A percentile compares a stretch with the other conserved stretches of the same genome.
phyloP scores from a whole-genome alignment of 2,797 vertebrate genomes.

The Galagoides demidoff region DNA sequence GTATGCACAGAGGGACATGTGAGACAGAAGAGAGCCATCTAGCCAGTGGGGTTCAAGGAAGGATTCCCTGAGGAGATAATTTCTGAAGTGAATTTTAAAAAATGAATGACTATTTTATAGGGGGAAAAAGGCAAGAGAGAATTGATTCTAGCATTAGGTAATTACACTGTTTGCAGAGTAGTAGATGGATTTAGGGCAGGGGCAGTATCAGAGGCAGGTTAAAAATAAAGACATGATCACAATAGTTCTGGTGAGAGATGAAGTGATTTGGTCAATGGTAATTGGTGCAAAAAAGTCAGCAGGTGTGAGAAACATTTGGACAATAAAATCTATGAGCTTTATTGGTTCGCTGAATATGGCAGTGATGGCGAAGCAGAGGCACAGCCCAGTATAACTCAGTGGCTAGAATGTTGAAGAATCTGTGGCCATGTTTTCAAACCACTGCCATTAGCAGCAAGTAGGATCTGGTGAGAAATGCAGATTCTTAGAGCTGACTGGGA shows the following conservation, averaged over 20 bases:
- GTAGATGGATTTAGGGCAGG: background rate
- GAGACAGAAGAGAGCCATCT: background rate
- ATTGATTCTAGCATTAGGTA: background rate
- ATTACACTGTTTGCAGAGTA: background rate
- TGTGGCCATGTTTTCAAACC: conserved; percentile 10
- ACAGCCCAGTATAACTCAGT: background rate
- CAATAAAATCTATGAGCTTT: background rate
- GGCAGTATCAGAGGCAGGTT: background rate
- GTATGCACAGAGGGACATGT: background rate
- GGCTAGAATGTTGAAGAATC: background rate
- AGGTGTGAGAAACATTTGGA: background rate
- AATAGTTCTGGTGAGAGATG: background rate
- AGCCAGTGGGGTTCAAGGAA: background rate
- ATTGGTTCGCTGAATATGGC: background rate
- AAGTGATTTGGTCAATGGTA: background rate
- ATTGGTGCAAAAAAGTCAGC: background rate
- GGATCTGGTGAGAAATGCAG: background rate
- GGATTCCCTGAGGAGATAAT: background rate
- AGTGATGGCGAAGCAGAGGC: background rate
- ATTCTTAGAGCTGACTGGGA: background rate
- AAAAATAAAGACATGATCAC: background rate
- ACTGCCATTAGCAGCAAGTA: background rate
- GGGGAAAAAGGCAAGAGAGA: conserved; percentile 29
- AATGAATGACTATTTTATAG: background rate
- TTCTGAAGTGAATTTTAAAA: conserved; percentile 59